Evolutionary conservation across 2,888 invertebrate species (phyloP), one percentile per base, ranked within the genome.

Genomic region (Aethes cnicana): DNA sequence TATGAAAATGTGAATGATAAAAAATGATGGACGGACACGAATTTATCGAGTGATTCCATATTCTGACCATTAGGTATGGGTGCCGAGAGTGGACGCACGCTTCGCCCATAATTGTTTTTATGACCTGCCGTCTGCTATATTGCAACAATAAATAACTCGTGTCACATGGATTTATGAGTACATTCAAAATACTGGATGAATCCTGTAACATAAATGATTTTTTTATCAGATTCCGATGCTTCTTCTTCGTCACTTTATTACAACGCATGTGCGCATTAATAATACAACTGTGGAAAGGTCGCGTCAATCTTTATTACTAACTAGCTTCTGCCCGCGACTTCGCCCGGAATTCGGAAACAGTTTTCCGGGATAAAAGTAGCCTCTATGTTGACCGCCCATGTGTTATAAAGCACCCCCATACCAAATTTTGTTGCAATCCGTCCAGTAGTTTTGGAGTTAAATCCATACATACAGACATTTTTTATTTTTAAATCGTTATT

Each of bases 131-230:
- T 50, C 46, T 49, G 37, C 44, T 43, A 32, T 53, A 52, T 52
- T 46, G 46, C 39, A 18, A 46, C 52, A 46, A 52, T 46, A 52
- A 52, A 52, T 52, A 44, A 52, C 37, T 32, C 32, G 11, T 44
- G 55, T 30, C 49, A 37, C 30, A 33, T 41, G 49, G 43, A 58
- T 54, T 56, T 56, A 58, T 53, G 56, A 58, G 47, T 28, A 48
- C 46, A 49, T 55, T 53, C 54, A 41, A 55, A 53, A 54, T 56
- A 53, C 55, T 53, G 47, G 49, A 56, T 54, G 53, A 47, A 50
- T 47, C n/a, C n/a, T n/a, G n/a, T n/a, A n/a, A n/a, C n/a, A 52
- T 52, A 33, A 54, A 54, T 56, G 48, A 14, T 53, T 53, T 54
- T 53, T 55, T 56, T 55, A 55, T 56, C 47, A 16, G 52, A 44